Evolutionary conservation across 2,888 invertebrate species (phyloP).

Genomic region (Pyrocoelia pectoralis): DNA sequence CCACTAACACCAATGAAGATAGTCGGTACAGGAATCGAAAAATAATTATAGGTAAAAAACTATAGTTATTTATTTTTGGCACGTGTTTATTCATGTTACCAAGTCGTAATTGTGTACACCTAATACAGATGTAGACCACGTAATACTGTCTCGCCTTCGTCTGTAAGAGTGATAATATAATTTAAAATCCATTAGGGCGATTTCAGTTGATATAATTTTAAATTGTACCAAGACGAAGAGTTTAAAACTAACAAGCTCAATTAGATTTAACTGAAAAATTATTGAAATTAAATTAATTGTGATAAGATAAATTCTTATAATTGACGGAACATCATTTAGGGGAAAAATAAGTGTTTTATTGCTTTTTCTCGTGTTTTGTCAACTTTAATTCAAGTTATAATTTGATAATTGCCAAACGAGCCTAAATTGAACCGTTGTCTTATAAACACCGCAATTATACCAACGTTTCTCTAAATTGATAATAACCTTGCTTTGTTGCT

Average conservation of each 20-base stretch:
- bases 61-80: background rate
- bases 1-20: too few species aligned
- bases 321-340: too few species aligned
- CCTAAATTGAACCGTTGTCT: too few species aligned
- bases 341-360: too few species aligned
- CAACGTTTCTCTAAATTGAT: too few species aligned
- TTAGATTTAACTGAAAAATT: constrained; percentile 1
- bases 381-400: too few species aligned
- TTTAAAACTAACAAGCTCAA: background rate
- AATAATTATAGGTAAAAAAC: background rate
- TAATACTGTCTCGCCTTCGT: constrained; percentile 27
- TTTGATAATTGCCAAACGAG: too few species aligned
- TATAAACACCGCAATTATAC: too few species aligned
- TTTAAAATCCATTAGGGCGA: constrained; percentile 29
- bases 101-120: background rate
- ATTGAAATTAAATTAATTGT: background rate
- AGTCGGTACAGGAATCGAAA: too few species aligned
- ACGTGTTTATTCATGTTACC: background rate
- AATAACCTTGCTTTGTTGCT: too few species aligned
- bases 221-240: constrained; percentile 2
- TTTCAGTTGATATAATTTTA: constrained; percentile 15
- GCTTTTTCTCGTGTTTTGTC: too few species aligned
- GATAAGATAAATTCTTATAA: too few species aligned
- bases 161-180: constrained; percentile 25
- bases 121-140: constrained; percentile 21